Evolutionary conservation across 2,797 vertebrate genomes (phyloP).

Genomic region (Peromyscus aztecus): DNA sequence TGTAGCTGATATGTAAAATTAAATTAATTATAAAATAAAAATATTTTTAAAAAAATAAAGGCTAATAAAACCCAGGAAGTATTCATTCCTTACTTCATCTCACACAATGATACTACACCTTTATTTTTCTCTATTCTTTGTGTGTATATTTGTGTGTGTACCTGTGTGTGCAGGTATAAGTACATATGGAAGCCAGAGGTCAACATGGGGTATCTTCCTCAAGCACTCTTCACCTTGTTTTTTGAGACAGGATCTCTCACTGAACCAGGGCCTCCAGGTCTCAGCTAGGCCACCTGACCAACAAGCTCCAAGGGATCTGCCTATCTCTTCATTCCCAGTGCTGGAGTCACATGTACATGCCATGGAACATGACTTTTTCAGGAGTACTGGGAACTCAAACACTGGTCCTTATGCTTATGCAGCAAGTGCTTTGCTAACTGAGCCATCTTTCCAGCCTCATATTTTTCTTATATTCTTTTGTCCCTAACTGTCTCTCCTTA

Average conservation of each 20-base stretch:
- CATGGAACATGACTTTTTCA: neutral
- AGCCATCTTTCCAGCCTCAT: neutral
- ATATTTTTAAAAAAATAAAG: too few species aligned
- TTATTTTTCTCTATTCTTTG: neutral
- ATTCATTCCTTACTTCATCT: neutral
- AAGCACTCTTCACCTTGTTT: too few species aligned
- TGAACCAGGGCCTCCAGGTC: neutral
- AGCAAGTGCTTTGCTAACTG: neutral
- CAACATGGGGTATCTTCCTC: neutral
- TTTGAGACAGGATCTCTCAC: neutral
- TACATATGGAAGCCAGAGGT: neutral
- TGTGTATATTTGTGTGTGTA: neutral
- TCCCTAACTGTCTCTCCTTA: neutral
- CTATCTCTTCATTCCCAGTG: neutral
- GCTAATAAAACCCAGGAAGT: neutral
- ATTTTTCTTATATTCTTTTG: neutral
- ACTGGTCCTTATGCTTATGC: too few species aligned
- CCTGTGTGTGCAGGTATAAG: neutral
- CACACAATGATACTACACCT: neutral
- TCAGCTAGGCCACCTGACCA: neutral
- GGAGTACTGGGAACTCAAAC: neutral
- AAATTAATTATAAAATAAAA: too few species aligned
- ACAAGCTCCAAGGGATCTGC: neutral
- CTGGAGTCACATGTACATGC: neutral
- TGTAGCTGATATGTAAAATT: too few species aligned